A percentile compares a stretch with the other conserved stretches of the same genome.
These are phyloP conservation scores for Diloba caeruleocephala DNA, from an alignment of 2,888 invertebrate species.

Conservation along the genomic window DNA sequence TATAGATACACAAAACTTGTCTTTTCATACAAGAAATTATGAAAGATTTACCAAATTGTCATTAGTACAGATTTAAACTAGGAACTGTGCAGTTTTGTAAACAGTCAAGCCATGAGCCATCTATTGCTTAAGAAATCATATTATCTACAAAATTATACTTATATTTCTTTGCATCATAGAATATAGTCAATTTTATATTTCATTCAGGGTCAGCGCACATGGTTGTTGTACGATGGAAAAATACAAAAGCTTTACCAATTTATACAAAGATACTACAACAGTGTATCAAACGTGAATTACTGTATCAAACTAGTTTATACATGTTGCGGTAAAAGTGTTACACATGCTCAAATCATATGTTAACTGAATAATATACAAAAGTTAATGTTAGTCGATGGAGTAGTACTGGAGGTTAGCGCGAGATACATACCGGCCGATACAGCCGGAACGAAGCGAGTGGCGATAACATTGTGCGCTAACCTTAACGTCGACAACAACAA, in stretches of 20 bases:
- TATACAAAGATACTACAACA: constrained; percentile 25
- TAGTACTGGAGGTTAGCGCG: constrained; percentile 8
- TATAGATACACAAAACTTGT: constrained; percentile 49
- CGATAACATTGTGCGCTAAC: constrained; percentile 38
- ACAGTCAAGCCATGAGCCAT: background rate
- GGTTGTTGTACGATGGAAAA: constrained; percentile 3
- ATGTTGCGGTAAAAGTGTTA: constrained; percentile 10
- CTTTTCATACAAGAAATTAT: constrained; percentile 43
- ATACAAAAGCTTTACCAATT: constrained; percentile 17
- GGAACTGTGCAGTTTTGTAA: constrained; percentile 44
- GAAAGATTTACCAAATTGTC: constrained; percentile 60
- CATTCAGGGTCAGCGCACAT: constrained; percentile 28
- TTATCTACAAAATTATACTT: constrained; percentile 24
- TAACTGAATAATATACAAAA: constrained; percentile 43
- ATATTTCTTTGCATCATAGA: constrained; percentile 25
- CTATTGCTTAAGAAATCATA: too few relatives aligned
- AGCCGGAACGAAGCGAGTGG: constrained; percentile 1
- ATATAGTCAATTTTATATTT: constrained; percentile 22
- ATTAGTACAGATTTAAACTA: constrained; percentile 29
- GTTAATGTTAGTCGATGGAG: constrained; percentile 14
- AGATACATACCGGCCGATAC: constrained; percentile 15
- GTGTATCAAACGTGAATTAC: constrained; percentile 22
- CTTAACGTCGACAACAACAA: constrained; percentile 51
- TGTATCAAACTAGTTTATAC: constrained; percentile 18
- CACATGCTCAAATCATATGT: constrained; percentile 27